Evolutionary conservation across 2,888 invertebrate species (phyloP).

Genomic region (Poecilobothrus nobilitatus): DNA sequence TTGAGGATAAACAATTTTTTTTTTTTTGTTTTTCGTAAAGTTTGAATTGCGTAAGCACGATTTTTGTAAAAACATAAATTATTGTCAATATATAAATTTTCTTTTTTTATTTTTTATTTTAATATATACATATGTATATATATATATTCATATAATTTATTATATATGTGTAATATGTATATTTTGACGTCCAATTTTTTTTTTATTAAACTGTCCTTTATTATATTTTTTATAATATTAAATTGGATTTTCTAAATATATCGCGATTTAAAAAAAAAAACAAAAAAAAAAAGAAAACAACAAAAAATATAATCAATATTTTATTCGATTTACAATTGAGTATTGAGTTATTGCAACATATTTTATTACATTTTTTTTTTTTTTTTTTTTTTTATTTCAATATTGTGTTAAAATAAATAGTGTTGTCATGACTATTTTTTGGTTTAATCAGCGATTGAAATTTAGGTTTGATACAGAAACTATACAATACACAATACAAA

Average conservation of each 20-base stretch:
- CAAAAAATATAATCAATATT: not conserved
- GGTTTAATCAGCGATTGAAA: too few species aligned
- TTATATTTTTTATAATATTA: not conserved
- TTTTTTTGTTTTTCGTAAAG: not conserved
- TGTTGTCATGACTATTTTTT: too few species aligned
- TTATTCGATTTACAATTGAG: not conserved
- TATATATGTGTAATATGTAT: too few species aligned
- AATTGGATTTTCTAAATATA: not conserved
- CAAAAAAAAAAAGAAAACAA: not conserved
- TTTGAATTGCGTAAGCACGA: conserved; percentile 2
- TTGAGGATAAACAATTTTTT: not conserved
- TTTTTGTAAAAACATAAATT: not conserved
- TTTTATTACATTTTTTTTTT: not conserved
- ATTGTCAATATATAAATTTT: not conserved
- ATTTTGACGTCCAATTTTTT: too few species aligned
- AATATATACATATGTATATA: not conserved
- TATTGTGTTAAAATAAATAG: too few species aligned
- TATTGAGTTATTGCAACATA: not conserved
- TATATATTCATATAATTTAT: too few species aligned
- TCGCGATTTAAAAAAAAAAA: not conserved
- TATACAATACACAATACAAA: too few species aligned
- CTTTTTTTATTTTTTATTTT: not conserved
- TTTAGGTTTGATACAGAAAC: too few species aligned
- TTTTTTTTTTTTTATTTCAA: too few species aligned
- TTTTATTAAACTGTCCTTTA: not conserved